Base-by-base conservation (phyloP, 2,113 vertebrate species). In the Mormyrus lacerda region DNA sequence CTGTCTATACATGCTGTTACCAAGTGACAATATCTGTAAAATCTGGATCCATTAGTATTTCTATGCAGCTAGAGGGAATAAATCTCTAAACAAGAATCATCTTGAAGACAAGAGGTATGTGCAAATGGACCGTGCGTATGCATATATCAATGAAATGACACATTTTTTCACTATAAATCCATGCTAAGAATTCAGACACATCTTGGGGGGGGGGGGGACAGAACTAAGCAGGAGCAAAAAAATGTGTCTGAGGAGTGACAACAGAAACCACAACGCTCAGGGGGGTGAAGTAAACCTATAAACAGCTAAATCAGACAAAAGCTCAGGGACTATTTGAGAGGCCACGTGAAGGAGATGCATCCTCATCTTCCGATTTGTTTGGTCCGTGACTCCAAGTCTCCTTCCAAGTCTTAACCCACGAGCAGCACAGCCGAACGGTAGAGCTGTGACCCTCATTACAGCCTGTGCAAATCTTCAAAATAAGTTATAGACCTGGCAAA, bases 401-500 rank as follows among this genome's bases (percentile, higher is more conserved):
- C n/a, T 86, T 31, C 8, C n/a, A 15, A 10, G 39, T 19, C 7
- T 44, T 82, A 82, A 24, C 76, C 76, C 76, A 21, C 42, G 31
- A 1, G 4, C 35, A 24, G 42, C 39, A 45, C 21, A 21, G 42
- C 2, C 47, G 9, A 13, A n/a, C n/a, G 0, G 8, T 3, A 47
- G 39, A 3, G 8, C 79, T 24, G 42, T 4, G 79, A 8, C 3
- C 79, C 79, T 83, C 17, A 19, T 47, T 19, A 51, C 47, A 4
- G n/a, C 27, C 48, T 39, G n/a, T 86, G 85, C 48, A 35, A 86
- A 51, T 86, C 45, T 86, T 27, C 85, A 86, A 86, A 51, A 53
- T 17, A 53, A 15, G n/a, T 3, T 31, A 8, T 15, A n/a, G 9
- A 27, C 24, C 53, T 86, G 47, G 3, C 83, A 21, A 48, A 53